Evolutionary conservation across 2,797 vertebrate species (phyloP).

Genomic region (Myoxocephalus aenaeus): DNA sequence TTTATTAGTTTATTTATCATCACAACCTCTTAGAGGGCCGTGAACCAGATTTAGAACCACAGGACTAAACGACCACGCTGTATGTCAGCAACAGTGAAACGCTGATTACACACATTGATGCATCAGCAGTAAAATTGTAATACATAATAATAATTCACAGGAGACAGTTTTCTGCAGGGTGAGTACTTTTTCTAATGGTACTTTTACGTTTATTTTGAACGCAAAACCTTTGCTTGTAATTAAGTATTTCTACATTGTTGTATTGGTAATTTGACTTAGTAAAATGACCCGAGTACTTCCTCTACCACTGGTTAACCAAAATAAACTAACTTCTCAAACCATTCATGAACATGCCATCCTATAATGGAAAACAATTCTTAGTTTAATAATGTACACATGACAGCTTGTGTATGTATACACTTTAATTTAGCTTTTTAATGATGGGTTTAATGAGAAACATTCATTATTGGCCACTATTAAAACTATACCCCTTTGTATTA

Average conservation of each 20-base stretch:
- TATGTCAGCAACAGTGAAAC: background rate
- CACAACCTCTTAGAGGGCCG: too few relatives aligned
- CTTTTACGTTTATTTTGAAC: background rate
- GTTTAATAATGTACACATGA: background rate
- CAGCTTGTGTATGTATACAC: background rate
- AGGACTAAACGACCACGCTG: background rate
- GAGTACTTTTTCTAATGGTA: background rate
- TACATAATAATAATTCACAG: background rate
- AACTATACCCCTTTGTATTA: background rate
- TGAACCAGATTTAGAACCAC: background rate
- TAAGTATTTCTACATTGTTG: conserved; percentile 1
- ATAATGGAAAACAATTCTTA: background rate
- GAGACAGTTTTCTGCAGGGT: background rate
- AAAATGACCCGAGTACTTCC: background rate
- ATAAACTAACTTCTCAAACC: background rate
- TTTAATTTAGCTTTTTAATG: background rate
- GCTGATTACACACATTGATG: background rate
- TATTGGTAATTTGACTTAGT: background rate
- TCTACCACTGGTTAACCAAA: background rate
- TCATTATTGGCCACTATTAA: background rate
- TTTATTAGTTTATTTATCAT: background rate
- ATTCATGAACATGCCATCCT: background rate
- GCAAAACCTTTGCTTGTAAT: background rate
- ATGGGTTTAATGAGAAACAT: background rate
- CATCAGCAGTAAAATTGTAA: background rate